A percentile compares a stretch with the other conserved stretches of the same genome.
phyloP scores from a whole-genome alignment of 2,888 invertebrate genomes.

The Dione juno region DNA sequence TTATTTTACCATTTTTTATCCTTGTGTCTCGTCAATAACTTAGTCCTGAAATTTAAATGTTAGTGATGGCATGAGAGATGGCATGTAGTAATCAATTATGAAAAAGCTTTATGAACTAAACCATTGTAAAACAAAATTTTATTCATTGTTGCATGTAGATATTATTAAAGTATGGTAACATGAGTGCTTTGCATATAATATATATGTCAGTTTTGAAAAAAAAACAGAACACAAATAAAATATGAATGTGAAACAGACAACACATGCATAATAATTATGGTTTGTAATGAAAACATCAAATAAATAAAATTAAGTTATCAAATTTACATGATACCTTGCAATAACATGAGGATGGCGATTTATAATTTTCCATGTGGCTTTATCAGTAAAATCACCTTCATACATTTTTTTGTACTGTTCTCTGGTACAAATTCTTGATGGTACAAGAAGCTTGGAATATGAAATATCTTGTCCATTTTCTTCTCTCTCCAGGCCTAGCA shows the following conservation, averaged over 20 bases:
- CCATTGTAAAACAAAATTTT: conserved; percentile 1
- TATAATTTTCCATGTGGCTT: conserved; percentile 69
- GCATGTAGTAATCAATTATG: conserved; percentile 47
- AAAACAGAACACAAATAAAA: conserved; percentile 16
- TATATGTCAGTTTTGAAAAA: conserved; percentile 42
- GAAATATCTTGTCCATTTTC: conserved; percentile 96
- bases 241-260: conserved; percentile 22
- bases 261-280: conserved; percentile 34
- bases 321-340: conserved; percentile 74
- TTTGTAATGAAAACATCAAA: conserved; percentile 36
- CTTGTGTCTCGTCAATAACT: conserved; percentile 92
- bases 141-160: background rate
- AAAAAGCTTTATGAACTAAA: conserved; percentile 33
- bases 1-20: conserved; percentile 91
- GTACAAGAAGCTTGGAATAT: conserved; percentile 92
- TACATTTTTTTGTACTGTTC: conserved; percentile 78
- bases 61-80: conserved; percentile 78
- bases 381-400: conserved; percentile 76
- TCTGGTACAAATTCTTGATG: conserved; percentile 83
- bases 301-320: conserved; percentile 9
- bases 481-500: conserved; percentile 91
- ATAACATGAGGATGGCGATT: conserved; percentile 82
- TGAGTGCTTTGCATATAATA: conserved; percentile 16
- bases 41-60: conserved; percentile 90
- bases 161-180: conserved; percentile 17